phyloP scores from a whole-genome alignment of 53 echinoderm and acorn worm genomes.

The Paelopatides confundens region DNA sequence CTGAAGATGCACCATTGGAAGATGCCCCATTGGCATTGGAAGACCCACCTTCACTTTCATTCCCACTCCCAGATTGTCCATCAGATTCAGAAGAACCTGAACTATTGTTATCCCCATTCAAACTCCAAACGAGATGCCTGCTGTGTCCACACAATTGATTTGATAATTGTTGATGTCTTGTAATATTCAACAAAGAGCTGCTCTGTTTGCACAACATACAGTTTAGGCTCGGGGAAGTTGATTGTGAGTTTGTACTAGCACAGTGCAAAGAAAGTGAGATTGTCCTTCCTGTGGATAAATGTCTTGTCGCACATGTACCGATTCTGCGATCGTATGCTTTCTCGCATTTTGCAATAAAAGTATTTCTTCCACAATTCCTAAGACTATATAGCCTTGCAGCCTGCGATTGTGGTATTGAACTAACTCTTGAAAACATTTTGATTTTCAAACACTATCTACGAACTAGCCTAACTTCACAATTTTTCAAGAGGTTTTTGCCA shows the following conservation, averaged over 20 bases:
- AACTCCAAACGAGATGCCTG: slow-evolving; percentile 54
- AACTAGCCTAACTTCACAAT: no score
- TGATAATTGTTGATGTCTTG: not conserved
- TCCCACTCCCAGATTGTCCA: slow-evolving; percentile 32
- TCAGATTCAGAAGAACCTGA: slow-evolving; percentile 11
- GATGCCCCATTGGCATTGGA: no score
- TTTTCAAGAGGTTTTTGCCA: no score
- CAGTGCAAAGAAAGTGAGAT: not conserved
- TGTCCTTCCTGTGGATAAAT: not conserved
- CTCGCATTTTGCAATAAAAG: not conserved
- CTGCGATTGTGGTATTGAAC: not conserved
- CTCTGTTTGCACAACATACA: not conserved
- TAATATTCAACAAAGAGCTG: not conserved
- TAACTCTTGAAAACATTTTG: not conserved
- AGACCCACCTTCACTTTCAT: slow-evolving; percentile 1
- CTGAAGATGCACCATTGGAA: not conserved
- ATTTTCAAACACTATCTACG: no score
- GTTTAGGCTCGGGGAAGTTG: not conserved
- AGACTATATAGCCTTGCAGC: not conserved
- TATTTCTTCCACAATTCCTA: not conserved
- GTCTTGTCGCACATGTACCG: not conserved
- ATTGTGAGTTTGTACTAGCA: not conserved
- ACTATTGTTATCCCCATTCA: slow-evolving; percentile 53
- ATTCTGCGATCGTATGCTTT: slow-evolving; percentile 10
- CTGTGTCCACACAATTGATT: not conserved